Evolutionary conservation across 1,140 invertebrate genomes (phyloP), one percentile per base, ranked within the genome.

Genomic region (Papilio glaucus): DNA sequence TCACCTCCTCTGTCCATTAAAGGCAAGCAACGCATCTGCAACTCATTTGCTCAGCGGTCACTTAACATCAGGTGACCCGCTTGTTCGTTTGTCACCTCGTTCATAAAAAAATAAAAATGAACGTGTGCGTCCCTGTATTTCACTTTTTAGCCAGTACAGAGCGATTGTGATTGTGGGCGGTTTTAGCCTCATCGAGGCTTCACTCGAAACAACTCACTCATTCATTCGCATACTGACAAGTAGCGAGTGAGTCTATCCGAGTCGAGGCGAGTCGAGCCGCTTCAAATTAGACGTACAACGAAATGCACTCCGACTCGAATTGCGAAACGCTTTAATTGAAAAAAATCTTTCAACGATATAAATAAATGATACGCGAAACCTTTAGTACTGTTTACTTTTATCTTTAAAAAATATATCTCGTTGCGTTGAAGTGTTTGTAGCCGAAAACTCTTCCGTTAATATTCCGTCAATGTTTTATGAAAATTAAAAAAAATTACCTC

Each of bases 241-340:
- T 4, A 15, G 61, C 4, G 62, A 63, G 37, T 63, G 61, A 21
- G 37, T 53, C 4, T 10, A 33, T 2, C 29, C 29, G 12, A 21
- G 24, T 24, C 49, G 49, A 26, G 21, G 4, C 49, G 24, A 57
- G 49, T 57, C 62, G 18, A 41, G 33, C 12, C 12, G 57, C 37
- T 65, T 2, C 37, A 65, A 65, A 38, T 65, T 65, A 65, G 62
- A 65, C 62, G 29, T 65, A 65, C 62, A 65, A n/a, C n/a, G 62
- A 65, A 65, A 65, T 65, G 62, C 62, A 65, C 62, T 65, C 33
- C 13, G 10, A 10, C 37, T 38, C 29, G 62, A 65, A 41, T 21
- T 65, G 62, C 62, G 21, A 65, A 39, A 29, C 62, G 60, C 29
- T 39, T 63, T 39, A 65, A 65, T 65, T 65, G 37, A 21, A 65